Evolutionary conservation across 2,888 invertebrate species (phyloP).

Genomic region (Formica aserva): DNA sequence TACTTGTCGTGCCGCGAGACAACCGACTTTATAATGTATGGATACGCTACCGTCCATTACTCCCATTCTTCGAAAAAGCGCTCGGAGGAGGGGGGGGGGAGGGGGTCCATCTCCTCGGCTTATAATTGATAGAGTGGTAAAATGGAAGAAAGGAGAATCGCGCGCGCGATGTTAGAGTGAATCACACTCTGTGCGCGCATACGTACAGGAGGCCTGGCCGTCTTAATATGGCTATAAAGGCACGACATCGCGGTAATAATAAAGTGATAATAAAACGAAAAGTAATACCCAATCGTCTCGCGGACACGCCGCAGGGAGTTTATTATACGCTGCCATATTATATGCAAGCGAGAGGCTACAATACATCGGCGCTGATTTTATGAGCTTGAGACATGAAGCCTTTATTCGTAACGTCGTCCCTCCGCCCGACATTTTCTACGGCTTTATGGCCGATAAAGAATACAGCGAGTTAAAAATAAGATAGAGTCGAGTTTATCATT

Average conservation of each 20-base stretch:
- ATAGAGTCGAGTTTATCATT: conserved; percentile 60
- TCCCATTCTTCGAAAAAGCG: conserved; percentile 49
- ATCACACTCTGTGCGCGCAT: conserved; percentile 62
- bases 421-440: conserved; percentile 61
- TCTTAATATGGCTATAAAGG: conserved; percentile 82
- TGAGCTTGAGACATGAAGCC: conserved; percentile 68
- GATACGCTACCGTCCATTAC: conserved; percentile 39
- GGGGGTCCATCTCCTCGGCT: conserved; percentile 45
- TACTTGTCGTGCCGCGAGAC: conserved; percentile 2
- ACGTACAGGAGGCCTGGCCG: conserved; percentile 59
- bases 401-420: conserved; percentile 65
- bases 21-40: conserved; percentile 25
- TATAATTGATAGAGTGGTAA: conserved; percentile 82
- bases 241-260: conserved; percentile 80
- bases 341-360: conserved; percentile 66
- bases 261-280: conserved; percentile 83
- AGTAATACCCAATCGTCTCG: conserved; percentile 79
- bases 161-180: conserved; percentile 69
- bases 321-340: conserved; percentile 79
- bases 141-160: conserved; percentile 62
- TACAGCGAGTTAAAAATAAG: conserved; percentile 55
- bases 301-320: conserved; percentile 80
- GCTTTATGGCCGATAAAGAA: conserved; percentile 73
- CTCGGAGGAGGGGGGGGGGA: too few species aligned
- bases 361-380: conserved; percentile 73